Conservation (phyloP, 2,888 invertebrate species). For the Chrysolina haemoptera region DNA sequence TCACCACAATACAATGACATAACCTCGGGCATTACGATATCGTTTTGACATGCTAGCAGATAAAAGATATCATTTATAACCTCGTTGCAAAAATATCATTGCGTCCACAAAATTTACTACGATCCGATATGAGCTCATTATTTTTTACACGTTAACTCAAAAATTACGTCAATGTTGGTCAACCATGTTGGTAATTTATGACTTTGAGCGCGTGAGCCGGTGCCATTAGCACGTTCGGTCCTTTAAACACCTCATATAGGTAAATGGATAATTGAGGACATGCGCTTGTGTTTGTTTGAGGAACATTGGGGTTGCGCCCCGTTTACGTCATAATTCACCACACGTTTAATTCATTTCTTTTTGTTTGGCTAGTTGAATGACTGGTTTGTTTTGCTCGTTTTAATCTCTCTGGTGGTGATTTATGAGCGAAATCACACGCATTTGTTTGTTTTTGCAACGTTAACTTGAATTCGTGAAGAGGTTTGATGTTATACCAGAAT, state of each 20-base stretch:
- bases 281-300: slow-evolving; percentile 63
- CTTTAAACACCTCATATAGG: slow-evolving; percentile 66
- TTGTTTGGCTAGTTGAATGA: slow-evolving; percentile 13
- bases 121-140: neutral
- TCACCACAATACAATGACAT: no score
- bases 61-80: no score
- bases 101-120: no score
- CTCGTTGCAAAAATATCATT: no score
- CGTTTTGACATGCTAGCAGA: no score
- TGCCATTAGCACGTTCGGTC: slow-evolving; percentile 59
- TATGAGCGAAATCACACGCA: slow-evolving; percentile 9
- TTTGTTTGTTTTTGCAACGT: neutral
- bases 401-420: slow-evolving; percentile 14
- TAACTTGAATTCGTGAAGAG: no score
- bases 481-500: no score
- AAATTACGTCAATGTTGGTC: neutral
- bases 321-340: slow-evolving; percentile 55
- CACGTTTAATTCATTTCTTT: slow-evolving; percentile 26
- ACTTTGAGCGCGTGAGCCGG: slow-evolving; percentile 60
- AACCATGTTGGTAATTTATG: slow-evolving; percentile 61
- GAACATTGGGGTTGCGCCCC: slow-evolving; percentile 59
- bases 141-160: neutral
- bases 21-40: no score
- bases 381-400: slow-evolving; percentile 20
- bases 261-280: slow-evolving; percentile 65